Conservation (phyloP, 2,797 vertebrate genomes). For the Gobio occitaniae region DNA sequence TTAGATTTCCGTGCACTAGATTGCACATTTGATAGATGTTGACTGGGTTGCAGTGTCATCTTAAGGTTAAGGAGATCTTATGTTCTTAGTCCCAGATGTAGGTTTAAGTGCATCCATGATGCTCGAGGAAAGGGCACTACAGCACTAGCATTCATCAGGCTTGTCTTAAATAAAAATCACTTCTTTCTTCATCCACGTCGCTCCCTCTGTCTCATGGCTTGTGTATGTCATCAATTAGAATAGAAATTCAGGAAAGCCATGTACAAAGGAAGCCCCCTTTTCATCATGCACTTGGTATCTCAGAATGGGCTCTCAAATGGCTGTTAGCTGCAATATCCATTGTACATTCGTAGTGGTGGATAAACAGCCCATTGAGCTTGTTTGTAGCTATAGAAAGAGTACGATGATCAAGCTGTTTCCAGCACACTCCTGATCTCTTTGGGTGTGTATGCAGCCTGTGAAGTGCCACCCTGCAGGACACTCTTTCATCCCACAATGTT, state of each 20-base stretch:
- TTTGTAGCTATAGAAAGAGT: conserved; percentile 31
- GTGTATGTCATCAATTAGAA: conserved; percentile 29
- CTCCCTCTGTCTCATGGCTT: conserved; percentile 22
- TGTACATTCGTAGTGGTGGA: conserved; percentile 27
- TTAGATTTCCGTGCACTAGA: background rate
- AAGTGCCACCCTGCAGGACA: conserved; percentile 20
- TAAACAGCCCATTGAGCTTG: conserved; percentile 32
- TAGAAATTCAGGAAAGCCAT: conserved; percentile 26
- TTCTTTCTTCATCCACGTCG: background rate
- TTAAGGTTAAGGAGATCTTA: background rate
- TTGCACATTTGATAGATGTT: background rate
- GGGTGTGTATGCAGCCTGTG: conserved; percentile 13
- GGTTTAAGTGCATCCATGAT: conserved; percentile 12
- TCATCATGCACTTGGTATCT: conserved; percentile 19
- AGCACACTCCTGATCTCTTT: conserved; percentile 2
- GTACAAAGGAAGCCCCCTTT: background rate
- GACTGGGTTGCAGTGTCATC: background rate
- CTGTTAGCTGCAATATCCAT: conserved; percentile 23
- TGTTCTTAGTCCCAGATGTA: background rate
- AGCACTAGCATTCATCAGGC: conserved; percentile 69
- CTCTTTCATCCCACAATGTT: conserved; percentile 17
- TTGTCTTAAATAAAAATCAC: conserved; percentile 61
- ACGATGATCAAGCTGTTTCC: conserved; percentile 45
- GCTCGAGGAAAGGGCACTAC: conserved; percentile 56
- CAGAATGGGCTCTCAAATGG: conserved; percentile 52